Base-by-base conservation (phyloP, 2,113 vertebrate genomes). In the Psephotus haematonotus region DNA sequence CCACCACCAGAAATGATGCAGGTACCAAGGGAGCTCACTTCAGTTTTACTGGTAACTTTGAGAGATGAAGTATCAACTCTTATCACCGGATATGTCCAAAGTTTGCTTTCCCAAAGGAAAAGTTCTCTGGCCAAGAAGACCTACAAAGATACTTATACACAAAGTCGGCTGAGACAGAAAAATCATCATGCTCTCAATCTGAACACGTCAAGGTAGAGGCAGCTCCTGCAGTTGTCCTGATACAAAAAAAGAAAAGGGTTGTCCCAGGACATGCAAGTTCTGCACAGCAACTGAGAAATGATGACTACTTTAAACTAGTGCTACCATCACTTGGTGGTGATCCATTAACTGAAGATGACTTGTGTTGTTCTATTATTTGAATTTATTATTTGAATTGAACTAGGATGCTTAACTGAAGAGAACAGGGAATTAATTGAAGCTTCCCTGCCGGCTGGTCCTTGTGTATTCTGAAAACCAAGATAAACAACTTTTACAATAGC, bases 401-500 rank as follows among this genome's bases (percentile, higher is more conserved):
- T 63, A 63, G 19, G 43, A 63, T 84, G 11, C 64, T 74, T 81
- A 94, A 71, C 43, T 23, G 78, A 88, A 93, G 62, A 55, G 20
- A 80, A 35, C 22, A 57, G 63, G 74, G 49, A 74, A 33, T 5
- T 64, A 69, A 86, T 9, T 75, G 55, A 81, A 77, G 43, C 19
- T 81, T 88, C 39, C 50, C 31, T 20, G 14, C 14, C 83, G 39
- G 52, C 16, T 77, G 20, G 22, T 43, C 43, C 50, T 27, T 25
- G 13, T 25, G 29, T 59, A 35, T 60, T 63, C 64, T 74, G 68
- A 86, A 92, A 92, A 88, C 33, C 33, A 92, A 88, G 64, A 60
- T 71, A 94, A 93, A 83, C 39, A 83, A 69, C 64, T 94, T 95
- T 59, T 31, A 75, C 68, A 92, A 53, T 31, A 88, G 47, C 37